A percentile compares a stretch with the other conserved stretches of the same genome.
phyloP scores from a whole-genome alignment of 2,888 invertebrate species.

The Cheilosia pagana region DNA sequence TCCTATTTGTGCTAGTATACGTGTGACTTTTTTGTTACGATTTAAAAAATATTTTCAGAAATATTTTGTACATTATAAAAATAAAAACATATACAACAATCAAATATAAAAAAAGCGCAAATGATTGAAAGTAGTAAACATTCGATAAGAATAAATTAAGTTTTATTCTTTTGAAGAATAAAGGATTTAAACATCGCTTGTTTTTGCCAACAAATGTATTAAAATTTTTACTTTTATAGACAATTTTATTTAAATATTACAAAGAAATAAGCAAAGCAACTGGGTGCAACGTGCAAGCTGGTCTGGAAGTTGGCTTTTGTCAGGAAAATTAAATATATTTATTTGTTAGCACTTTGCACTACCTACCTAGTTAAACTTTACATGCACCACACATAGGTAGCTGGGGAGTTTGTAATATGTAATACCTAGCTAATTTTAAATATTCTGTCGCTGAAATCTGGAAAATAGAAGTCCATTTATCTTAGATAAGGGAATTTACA shows the following conservation, averaged over 20 bases:
- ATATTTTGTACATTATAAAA: neutral
- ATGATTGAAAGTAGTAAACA: conserved; percentile 44
- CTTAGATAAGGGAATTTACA: too few relatives aligned
- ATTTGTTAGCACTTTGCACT: too few relatives aligned
- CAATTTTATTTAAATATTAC: neutral
- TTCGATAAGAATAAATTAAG: conserved; percentile 10
- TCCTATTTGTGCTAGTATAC: neutral
- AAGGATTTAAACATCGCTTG: conserved; percentile 70
- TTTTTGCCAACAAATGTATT: conserved; percentile 64
- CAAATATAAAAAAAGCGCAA: conserved; percentile 50
- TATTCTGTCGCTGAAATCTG: too few relatives aligned
- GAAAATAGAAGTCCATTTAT: too few relatives aligned
- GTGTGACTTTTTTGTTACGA: neutral
- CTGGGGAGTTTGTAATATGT: too few relatives aligned
- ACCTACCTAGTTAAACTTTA: too few relatives aligned
- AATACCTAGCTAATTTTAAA: too few relatives aligned
- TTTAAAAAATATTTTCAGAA: neutral
- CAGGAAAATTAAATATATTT: too few relatives aligned
- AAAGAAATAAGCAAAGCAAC: too few relatives aligned
- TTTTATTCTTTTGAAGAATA: conserved; percentile 10
- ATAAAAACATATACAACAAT: conserved; percentile 1
- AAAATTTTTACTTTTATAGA: conserved; percentile 1
- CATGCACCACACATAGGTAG: too few relatives aligned
- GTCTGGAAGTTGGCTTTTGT: too few relatives aligned
- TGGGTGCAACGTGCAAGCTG: too few relatives aligned